A percentile compares a stretch with the other conserved stretches of the same genome.
phyloP scores from a whole-genome alignment of 2,113 vertebrate genomes.

The Buteo buteo region DNA sequence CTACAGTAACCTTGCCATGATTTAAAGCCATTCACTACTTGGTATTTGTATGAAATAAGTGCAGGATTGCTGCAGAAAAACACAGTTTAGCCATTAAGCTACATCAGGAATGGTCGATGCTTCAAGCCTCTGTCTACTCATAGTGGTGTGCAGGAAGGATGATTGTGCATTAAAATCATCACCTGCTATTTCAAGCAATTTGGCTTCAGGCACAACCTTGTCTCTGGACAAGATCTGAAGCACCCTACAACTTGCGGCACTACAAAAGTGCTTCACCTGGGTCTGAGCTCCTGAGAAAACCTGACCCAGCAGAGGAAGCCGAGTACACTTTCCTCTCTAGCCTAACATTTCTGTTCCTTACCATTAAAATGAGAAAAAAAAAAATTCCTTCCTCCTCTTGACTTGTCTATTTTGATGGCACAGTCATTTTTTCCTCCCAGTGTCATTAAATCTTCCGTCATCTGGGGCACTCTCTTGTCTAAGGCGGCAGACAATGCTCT shows the following conservation, averaged over 20 bases:
- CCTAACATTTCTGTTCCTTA: not conserved
- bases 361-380: not conserved
- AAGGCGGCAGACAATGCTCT: not conserved
- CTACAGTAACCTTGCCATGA: not conserved
- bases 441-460: not conserved
- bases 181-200: not conserved
- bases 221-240: not conserved
- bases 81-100: not conserved
- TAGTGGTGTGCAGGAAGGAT: accelerated
- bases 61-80: not conserved
- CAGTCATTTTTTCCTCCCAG: not conserved
- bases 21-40: not conserved
- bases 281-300: not conserved
- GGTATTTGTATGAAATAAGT: not conserved
- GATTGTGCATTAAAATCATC: not conserved
- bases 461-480: not conserved
- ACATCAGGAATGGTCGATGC: not conserved
- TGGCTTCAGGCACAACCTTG: not conserved
- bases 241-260: not conserved
- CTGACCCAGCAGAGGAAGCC: not conserved
- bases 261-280: not conserved
- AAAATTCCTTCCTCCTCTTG: not conserved
- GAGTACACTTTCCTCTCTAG: not conserved
- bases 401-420: not conserved
- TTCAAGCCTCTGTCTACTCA: not conserved